Base-by-base conservation (phyloP, 92 coral and sea anemone species). In the Epizoanthus stellaris region DNA sequence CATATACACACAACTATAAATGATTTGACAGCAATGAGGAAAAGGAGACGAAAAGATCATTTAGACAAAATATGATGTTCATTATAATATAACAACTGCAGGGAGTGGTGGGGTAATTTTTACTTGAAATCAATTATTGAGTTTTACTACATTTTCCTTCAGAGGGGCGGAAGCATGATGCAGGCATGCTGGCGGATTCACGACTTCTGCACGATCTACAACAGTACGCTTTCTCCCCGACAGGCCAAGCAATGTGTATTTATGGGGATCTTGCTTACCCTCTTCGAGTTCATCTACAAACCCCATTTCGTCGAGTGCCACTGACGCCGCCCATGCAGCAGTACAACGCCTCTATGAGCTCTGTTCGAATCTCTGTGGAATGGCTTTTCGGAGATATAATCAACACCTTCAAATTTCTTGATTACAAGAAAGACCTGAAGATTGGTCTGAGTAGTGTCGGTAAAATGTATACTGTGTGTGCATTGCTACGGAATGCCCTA, bases 131-230 rank as follows among this genome's bases (percentile, higher is more conserved):
- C 49, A 43, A 43, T 43, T 43, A 43, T 43, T 43, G 49, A 43
- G 49, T 43, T 43, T 0, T 43, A 43, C 49, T 43, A 43, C 49
- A 42, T 80, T 80, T 4, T 40, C 54, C 64, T 62, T 80, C 71
- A 80, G 85, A 71, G 87, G 80, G 87, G n/a, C 54, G 73, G 30
- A 73, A 20, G 23, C 81, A 84, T 72, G 80, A 58, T 66, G 57
- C 80, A 45, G 87, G 58, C 30, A 74, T 84, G 49, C 34, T 71
- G 63, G 73, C 60, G 45, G 73, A 80, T 11, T 80, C 75, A 16
- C 19, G 85, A 62, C 73, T 80, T 43, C 56, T 80, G 75, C 0
- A 25, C 15, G 62, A 80, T 16, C 73, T 80, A 39, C 57, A 80
- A 52, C 73, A 42, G 43, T 80, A 80, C 36, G 85, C 85, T 43